Conservation (phyloP, 2,797 vertebrate species). For the Tragopan temminckii region DNA sequence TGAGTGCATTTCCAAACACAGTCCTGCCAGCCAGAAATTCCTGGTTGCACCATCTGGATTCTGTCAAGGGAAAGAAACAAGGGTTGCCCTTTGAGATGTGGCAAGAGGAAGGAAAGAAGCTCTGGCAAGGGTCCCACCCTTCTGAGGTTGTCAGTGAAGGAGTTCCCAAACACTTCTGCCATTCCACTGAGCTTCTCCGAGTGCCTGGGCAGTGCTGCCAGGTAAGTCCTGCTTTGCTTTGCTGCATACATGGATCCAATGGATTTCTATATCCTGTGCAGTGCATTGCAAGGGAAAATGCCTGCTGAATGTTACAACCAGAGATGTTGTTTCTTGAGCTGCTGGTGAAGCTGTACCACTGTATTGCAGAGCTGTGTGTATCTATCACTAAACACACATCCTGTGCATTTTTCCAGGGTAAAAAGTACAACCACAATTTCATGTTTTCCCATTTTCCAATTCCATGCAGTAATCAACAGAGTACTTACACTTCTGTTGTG, state of each 20-base stretch:
- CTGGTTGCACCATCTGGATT: background rate
- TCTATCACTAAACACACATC: background rate
- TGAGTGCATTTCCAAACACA: background rate
- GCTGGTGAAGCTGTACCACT: background rate
- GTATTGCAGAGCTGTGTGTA: no score
- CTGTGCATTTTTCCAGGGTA: background rate
- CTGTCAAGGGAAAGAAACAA: background rate
- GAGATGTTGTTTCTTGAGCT: background rate
- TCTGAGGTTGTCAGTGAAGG: background rate
- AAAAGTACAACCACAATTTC: background rate
- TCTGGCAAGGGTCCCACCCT: background rate
- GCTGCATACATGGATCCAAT: rapidly evolving
- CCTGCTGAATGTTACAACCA: background rate
- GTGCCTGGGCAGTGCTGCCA: background rate
- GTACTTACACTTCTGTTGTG: rapidly evolving
- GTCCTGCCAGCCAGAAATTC: background rate
- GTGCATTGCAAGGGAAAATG: background rate
- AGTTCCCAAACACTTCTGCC: background rate
- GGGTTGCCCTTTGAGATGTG: background rate
- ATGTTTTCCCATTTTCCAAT: background rate
- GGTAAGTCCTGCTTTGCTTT: background rate
- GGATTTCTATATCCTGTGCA: background rate
- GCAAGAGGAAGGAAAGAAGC: background rate
- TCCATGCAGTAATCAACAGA: background rate
- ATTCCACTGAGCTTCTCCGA: background rate